Conservation (phyloP, 2,113 vertebrate genomes). For the Bettongia penicillata region DNA sequence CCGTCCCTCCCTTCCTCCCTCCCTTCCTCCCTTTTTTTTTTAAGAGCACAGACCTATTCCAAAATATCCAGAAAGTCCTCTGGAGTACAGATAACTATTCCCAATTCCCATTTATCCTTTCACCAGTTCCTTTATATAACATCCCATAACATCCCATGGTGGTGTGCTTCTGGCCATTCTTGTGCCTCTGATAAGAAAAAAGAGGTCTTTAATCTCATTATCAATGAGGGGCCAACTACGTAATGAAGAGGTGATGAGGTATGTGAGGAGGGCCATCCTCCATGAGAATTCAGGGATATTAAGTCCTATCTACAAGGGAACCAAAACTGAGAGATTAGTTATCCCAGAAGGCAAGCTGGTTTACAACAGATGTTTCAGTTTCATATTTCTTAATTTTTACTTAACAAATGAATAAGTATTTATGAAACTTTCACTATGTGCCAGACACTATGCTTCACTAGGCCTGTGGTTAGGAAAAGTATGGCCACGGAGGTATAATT, state of each 20-base stretch:
- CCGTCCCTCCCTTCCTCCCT: no score
- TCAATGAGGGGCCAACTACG: background rate
- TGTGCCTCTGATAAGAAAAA: background rate
- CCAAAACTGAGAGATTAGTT: fast-evolving
- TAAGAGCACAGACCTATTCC: constrained; percentile 4
- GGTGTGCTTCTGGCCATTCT: background rate
- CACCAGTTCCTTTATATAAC: background rate
- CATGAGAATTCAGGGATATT: background rate
- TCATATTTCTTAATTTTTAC: background rate
- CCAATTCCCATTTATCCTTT: background rate
- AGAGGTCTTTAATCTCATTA: background rate
- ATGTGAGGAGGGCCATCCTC: fast-evolving
- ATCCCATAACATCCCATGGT: background rate
- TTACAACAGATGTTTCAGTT: fast-evolving
- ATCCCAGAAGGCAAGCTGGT: background rate
- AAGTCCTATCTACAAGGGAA: background rate
- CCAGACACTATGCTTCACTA: background rate
- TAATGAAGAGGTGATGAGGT: fast-evolving
- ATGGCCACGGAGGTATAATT: background rate
- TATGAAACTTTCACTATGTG: background rate
- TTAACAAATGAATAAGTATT: background rate
- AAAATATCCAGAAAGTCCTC: constrained; percentile 8
- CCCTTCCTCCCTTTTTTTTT: background rate
- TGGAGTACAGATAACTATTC: background rate
- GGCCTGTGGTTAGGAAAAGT: background rate